Base-by-base conservation (phyloP, 2,888 invertebrate genomes). In the Entomobrya multifasciata region DNA sequence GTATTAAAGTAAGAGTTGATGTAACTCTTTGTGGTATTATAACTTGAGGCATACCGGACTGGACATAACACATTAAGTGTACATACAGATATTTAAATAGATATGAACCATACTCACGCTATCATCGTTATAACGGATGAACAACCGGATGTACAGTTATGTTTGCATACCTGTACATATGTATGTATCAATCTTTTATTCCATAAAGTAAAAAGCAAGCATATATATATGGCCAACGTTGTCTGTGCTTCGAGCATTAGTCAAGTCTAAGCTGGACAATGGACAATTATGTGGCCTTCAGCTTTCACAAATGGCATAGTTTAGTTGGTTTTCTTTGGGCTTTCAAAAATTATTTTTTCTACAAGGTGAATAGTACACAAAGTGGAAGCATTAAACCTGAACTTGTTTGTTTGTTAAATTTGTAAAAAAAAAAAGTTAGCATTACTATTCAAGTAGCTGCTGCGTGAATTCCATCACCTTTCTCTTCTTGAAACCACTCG, bases 261-360 rank as follows among this genome's bases (percentile, higher is more conserved):
- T n/a, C n/a, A 36, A 80, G 17, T 65, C 65, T n/a, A 67, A 25
- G n/a, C 55, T 20, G 41, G 67, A 67, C 67, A 80, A 80, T 80
- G 67, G 80, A 80, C 80, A 80, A 80, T 80, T 80, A 80, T 41
- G n/a, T 67, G 67, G 55, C 80, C 80, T 80, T 80, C 80, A 80
- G 80, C 67, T 65, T 49, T 55, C 13, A 17, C 52, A 67, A 67
- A 36, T 6, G 13, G 25, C 55, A 20, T 57, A 30, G 78, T 47
- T n/a, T 27, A 60, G 27, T 10, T 60, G 27, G 22, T 41, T 67
- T 44, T 79, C 27, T n/a, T 30, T 25, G 0, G 6, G 30, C 76
- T 55, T 76, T 76, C 30, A 60, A 60, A 25, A 41, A 67, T 67
- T 67, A 67, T 44, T 41, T 67, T 67, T n/a, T n/a, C n/a, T 20